phyloP scores from a whole-genome alignment of 2,888 invertebrate genomes.

The Lordiphosa fenestrarum region DNA sequence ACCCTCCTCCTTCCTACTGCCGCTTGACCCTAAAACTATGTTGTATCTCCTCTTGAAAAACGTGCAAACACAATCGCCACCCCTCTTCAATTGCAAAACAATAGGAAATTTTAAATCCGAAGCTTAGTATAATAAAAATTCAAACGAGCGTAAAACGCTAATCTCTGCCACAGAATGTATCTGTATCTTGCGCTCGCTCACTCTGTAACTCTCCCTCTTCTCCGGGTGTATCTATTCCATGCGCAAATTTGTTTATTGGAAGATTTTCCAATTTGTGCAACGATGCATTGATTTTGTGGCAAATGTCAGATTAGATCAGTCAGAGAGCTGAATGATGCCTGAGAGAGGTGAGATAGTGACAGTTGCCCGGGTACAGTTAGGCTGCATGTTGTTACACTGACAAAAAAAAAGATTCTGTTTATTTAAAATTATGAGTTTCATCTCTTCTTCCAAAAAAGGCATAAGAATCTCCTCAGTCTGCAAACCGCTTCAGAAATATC shows the following conservation, averaged over 20 bases:
- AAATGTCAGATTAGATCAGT: constrained; percentile 76
- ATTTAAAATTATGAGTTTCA: not conserved
- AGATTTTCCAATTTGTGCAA: constrained; percentile 68
- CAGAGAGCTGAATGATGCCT: constrained; percentile 12
- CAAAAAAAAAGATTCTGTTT: not conserved
- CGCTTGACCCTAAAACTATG: constrained; percentile 24
- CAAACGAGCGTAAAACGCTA: constrained; percentile 80
- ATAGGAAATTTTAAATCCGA: constrained; percentile 65
- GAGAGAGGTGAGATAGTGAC: constrained; percentile 4
- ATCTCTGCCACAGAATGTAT: constrained; percentile 67
- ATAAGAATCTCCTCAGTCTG: no score
- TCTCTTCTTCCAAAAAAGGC: no score
- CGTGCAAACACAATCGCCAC: constrained; percentile 41
- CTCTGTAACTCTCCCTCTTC: constrained; percentile 10
- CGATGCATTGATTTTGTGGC: constrained; percentile 57
- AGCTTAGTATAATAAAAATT: constrained; percentile 77
- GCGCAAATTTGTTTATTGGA: constrained; percentile 68
- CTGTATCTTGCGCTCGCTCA: constrained; percentile 35
- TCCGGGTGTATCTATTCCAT: constrained; percentile 30
- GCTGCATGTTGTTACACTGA: constrained; percentile 17
- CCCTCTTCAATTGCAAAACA: constrained; percentile 63
- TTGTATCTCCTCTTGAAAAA: constrained; percentile 28
- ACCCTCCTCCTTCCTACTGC: not conserved
- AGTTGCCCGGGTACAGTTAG: constrained; percentile 47
- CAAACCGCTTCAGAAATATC: no score